phyloP scores from a whole-genome alignment of 2,113 vertebrate species.

The Ivindomyrus marchei region DNA sequence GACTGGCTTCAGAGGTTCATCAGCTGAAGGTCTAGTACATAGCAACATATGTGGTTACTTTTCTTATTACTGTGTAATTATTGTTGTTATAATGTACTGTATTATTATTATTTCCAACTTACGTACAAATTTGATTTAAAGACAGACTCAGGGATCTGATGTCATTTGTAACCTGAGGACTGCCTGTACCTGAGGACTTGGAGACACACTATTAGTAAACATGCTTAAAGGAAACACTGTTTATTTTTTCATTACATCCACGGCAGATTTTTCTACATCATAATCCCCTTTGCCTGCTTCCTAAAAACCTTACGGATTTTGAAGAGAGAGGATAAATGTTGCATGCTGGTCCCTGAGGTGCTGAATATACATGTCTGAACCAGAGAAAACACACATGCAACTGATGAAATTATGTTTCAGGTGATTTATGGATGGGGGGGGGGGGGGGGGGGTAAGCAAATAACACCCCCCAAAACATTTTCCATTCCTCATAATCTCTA shows the following conservation, averaged over 20 bases:
- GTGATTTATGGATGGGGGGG: constrained; percentile 61
- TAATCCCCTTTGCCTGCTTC: not conserved
- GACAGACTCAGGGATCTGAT: not conserved
- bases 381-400: constrained; percentile 63
- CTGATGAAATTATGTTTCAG: constrained; percentile 65
- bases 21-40: not conserved
- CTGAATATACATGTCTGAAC: constrained; percentile 64
- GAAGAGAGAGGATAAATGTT: constrained; percentile 56
- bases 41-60: not conserved
- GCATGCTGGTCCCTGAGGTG: constrained; percentile 55
- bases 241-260: not conserved
- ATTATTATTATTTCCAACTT: not conserved
- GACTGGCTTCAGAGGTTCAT: not conserved
- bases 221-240: too few species aligned
- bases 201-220: not conserved
- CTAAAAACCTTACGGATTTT: constrained; percentile 28
- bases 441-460: constrained; percentile 25
- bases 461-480: constrained; percentile 38
- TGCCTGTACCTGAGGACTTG: not conserved
- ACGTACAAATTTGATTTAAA: not conserved
- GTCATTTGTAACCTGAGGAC: not conserved
- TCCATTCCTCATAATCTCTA: constrained; percentile 35
- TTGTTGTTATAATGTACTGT: not conserved
- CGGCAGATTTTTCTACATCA: not conserved
- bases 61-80: not conserved